phyloP scores from a whole-genome alignment of 1,140 invertebrate species.

The Drosophila littoralis region DNA sequence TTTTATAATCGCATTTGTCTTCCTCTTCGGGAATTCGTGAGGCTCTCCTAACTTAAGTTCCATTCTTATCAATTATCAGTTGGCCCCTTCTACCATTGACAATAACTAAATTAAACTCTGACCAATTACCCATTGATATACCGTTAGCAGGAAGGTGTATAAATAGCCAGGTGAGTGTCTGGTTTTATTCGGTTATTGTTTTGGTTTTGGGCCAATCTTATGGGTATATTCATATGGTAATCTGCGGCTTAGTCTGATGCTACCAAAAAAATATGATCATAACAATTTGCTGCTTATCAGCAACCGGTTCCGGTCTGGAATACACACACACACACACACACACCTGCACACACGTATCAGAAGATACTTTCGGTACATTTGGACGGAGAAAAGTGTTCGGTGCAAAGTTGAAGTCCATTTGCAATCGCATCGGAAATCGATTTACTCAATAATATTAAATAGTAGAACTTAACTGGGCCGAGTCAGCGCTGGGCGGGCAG shows the following conservation, averaged over 20 bases:
- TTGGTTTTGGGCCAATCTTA: background rate
- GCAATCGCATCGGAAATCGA: conserved; percentile 47
- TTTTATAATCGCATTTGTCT: no score
- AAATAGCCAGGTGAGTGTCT: conserved; percentile 18
- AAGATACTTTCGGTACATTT: background rate
- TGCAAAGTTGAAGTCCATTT: conserved; percentile 41
- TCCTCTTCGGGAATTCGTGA: background rate
- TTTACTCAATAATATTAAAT: conserved; percentile 39
- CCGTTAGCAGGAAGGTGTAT: conserved; percentile 24
- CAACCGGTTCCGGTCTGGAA: conserved; percentile 30
- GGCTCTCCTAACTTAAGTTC: background rate
- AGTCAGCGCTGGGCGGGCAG: conserved; percentile 24
- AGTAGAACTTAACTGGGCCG: conserved; percentile 21
- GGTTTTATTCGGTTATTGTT: no score
- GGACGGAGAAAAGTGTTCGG: background rate
- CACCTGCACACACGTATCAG: conserved; percentile 13
- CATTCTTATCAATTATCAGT: background rate
- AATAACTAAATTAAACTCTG: background rate
- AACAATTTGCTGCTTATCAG: conserved; percentile 19
- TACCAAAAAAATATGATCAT: conserved; percentile 5
- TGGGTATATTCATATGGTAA: conserved; percentile 5
- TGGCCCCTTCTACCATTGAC: background rate
- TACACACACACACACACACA: background rate
- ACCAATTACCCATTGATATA: background rate
- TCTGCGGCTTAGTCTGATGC: background rate